Percentiles rank a stretch among this genome's conserved stretches.
phyloP scores from a whole-genome alignment of 2,888 invertebrate species.

The Epiblema foenella region DNA sequence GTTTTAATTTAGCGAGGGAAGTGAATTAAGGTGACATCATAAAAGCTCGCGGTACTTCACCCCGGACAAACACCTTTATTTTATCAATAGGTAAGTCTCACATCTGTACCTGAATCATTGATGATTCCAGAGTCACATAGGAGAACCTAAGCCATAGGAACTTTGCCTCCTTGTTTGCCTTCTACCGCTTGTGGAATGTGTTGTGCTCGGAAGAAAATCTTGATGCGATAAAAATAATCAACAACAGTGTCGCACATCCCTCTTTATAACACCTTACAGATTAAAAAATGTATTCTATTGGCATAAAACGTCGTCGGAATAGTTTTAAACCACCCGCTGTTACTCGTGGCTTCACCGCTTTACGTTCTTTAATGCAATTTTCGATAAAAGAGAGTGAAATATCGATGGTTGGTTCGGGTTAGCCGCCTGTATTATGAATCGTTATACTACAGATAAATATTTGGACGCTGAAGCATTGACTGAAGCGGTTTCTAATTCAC shows the following conservation, averaged over 20 bases:
- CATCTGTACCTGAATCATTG: too few relatives aligned
- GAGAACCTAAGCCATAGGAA: too few relatives aligned
- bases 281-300: slow-evolving; percentile 2
- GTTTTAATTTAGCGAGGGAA: not conserved
- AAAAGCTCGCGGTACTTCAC: too few relatives aligned
- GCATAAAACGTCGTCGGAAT: not conserved
- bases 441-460: slow-evolving; percentile 17
- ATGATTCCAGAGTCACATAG: too few relatives aligned
- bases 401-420: not conserved
- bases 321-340: not conserved
- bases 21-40: not conserved
- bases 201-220: too few relatives aligned
- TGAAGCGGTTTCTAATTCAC: slow-evolving; percentile 10
- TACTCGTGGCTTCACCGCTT: not conserved
- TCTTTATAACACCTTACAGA: not conserved
- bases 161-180: too few relatives aligned
- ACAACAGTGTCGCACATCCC: not conserved
- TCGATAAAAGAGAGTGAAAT: slow-evolving; percentile 6
- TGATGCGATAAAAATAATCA: not conserved
- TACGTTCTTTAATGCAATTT: not conserved
- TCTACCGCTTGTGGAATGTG: too few relatives aligned
- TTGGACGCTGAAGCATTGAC: slow-evolving; percentile 18
- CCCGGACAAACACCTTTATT: too few relatives aligned
- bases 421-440: slow-evolving; percentile 10
- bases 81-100: too few relatives aligned